A percentile compares a stretch with the other conserved stretches of the same genome.
Evolutionary conservation across 2,113 vertebrate genomes (phyloP).

Genomic region (Otocyon megalotis): DNA sequence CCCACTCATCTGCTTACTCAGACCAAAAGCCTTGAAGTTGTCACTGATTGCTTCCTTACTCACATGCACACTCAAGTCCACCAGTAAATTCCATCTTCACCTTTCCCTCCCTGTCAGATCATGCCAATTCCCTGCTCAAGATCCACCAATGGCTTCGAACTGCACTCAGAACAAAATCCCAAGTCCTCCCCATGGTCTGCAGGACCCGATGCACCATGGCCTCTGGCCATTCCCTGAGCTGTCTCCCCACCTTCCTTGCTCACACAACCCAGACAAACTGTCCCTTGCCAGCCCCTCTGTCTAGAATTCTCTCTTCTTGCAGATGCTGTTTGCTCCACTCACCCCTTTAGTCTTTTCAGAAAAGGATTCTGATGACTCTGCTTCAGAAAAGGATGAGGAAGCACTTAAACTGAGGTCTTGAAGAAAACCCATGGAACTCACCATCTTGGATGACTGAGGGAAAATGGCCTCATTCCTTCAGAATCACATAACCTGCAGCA

Average conservation of each 20-base stretch:
- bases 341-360: neutral
- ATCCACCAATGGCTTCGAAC: neutral
- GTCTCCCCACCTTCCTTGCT: neutral
- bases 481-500: neutral
- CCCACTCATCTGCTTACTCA: neutral
- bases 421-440: neutral
- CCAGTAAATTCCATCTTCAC: neutral
- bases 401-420: neutral
- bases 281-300: no score
- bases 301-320: neutral
- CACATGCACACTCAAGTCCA: neutral
- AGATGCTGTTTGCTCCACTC: neutral
- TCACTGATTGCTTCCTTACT: neutral
- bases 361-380: neutral
- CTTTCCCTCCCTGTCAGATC: neutral
- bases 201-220: accelerated
- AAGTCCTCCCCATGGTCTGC: neutral
- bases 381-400: neutral
- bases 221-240: neutral
- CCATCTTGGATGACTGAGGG: neutral
- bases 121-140: neutral
- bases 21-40: neutral
- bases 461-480: neutral
- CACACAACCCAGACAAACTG: neutral
- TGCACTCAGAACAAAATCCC: neutral